Evolutionary conservation across 2,888 invertebrate species (phyloP).

Genomic region (Macaria liturata): DNA sequence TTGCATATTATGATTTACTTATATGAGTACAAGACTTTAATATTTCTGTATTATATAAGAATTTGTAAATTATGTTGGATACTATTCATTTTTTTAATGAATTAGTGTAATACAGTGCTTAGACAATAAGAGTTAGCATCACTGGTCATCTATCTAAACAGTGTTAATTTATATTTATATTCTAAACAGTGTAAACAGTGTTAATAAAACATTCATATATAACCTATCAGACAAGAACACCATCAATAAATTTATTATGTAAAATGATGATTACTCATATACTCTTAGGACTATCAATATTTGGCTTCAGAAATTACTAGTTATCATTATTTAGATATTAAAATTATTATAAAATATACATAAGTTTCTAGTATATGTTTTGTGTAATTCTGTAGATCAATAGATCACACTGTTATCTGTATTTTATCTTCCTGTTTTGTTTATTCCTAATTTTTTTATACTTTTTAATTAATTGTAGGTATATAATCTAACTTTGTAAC

Average conservation of each 20-base stretch:
- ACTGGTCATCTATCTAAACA: constrained; percentile 1
- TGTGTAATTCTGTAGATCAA: background rate
- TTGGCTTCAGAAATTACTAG: background rate
- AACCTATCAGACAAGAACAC: background rate
- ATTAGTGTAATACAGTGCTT: background rate
- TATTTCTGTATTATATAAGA: too few species aligned
- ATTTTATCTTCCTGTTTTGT: background rate
- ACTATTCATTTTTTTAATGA: too few species aligned
- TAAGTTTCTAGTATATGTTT: background rate
- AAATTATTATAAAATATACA: background rate
- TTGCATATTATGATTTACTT: too few species aligned
- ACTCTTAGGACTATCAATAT: background rate
- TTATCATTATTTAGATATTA: background rate
- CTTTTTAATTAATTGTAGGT: too few species aligned
- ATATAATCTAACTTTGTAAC: too few species aligned
- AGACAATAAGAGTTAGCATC: constrained; percentile 10
- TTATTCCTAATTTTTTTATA: background rate
- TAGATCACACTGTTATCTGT: background rate
- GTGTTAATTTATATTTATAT: too few species aligned
- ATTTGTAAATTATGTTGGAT: too few species aligned
- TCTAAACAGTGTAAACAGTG: too few species aligned
- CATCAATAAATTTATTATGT: background rate
- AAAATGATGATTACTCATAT: constrained; percentile 1
- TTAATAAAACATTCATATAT: background rate
- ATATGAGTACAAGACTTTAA: too few species aligned